Evolutionary conservation across 2,888 invertebrate genomes (phyloP).

Genomic region (Nymphalis c-album): DNA sequence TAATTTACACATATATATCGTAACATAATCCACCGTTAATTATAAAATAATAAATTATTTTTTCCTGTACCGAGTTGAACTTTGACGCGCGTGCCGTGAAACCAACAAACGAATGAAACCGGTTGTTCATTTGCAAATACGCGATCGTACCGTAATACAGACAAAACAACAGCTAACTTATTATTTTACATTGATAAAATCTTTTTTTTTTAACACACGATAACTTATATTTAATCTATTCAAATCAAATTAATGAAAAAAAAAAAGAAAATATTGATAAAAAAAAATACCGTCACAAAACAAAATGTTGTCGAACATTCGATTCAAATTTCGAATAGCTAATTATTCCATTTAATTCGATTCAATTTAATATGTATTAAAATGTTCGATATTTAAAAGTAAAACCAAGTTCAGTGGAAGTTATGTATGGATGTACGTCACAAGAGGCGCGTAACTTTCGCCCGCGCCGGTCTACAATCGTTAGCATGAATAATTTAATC

Average conservation of each 20-base stretch:
- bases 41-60: slow-evolving; percentile 8
- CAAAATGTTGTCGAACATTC: no score
- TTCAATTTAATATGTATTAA: no score
- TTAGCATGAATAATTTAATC: slow-evolving; percentile 1
- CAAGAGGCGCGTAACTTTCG: slow-evolving; percentile 5
- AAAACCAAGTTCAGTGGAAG: slow-evolving; percentile 5
- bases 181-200: no score
- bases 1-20: no score
- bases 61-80: slow-evolving; percentile 19
- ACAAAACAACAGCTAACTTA: no score
- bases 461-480: neutral
- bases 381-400: neutral
- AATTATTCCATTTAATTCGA: no score
- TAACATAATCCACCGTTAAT: neutral
- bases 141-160: slow-evolving; percentile 1
- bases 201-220: no score
- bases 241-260: no score
- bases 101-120: neutral
- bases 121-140: slow-evolving; percentile 14
- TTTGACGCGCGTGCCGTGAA: neutral
- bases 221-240: no score
- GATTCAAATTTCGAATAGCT: neutral
- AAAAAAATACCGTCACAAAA: no score
- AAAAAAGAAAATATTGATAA: no score
- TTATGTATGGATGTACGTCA: slow-evolving; percentile 1